Percentiles rank a stretch among this genome's conserved stretches.
These are phyloP conservation scores for Bursaphelenchus mucronatus DNA, from an alignment of 1,140 invertebrate genomes.

Conservation along the genomic window DNA sequence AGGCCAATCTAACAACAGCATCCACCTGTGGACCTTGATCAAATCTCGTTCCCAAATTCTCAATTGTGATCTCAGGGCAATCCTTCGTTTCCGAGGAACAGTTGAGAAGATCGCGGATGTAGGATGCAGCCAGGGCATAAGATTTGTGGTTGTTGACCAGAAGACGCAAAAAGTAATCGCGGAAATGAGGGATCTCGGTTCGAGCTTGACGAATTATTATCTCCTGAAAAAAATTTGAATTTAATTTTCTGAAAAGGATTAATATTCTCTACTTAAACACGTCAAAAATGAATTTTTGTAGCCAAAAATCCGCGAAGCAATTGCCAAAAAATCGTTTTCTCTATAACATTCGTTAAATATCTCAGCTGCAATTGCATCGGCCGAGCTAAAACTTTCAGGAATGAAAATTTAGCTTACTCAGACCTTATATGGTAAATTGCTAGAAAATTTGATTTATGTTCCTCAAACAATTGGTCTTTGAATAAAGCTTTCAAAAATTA, in stretches of 20 bases:
- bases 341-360: too few relatives aligned
- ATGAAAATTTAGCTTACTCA: too few relatives aligned
- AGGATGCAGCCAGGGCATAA: slow-evolving; percentile 48
- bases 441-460: too few relatives aligned
- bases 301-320: too few relatives aligned
- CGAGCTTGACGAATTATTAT: slow-evolving; percentile 33
- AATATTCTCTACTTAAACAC: too few relatives aligned
- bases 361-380: too few relatives aligned
- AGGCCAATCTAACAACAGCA: slow-evolving; percentile 43
- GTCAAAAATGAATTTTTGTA: too few relatives aligned
- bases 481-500: too few relatives aligned
- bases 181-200: slow-evolving; percentile 45
- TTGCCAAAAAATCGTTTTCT: too few relatives aligned
- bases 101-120: slow-evolving; percentile 50
- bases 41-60: slow-evolving; percentile 14
- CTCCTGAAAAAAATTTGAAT: slow-evolving; percentile 29
- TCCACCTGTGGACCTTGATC: slow-evolving; percentile 29
- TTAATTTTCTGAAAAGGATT: neutral
- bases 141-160: slow-evolving; percentile 54
- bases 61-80: slow-evolving; percentile 6
- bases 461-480: too few relatives aligned
- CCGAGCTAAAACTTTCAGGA: too few relatives aligned
- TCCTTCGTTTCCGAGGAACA: slow-evolving; percentile 17
- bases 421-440: too few relatives aligned
- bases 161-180: slow-evolving; percentile 53